phyloP scores from a whole-genome alignment of 2,797 vertebrate genomes.

The Bradypodion pumilum region DNA sequence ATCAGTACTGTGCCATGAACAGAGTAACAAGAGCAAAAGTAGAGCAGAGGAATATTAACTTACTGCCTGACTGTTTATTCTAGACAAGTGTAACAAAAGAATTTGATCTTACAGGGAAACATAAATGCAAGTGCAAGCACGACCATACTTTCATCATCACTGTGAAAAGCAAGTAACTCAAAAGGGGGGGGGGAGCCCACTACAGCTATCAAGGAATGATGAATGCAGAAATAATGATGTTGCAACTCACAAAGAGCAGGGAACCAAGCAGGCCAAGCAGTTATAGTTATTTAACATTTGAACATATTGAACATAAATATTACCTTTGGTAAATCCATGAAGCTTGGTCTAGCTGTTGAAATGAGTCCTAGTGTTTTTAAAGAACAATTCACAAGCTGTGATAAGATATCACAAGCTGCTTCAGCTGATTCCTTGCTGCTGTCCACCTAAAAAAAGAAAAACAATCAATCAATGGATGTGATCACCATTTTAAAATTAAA shows the following conservation, averaged over 20 bases:
- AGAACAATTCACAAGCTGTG: slow-evolving; percentile 97
- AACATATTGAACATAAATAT: neutral
- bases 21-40: neutral
- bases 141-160: too few species aligned
- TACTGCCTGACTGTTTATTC: too few species aligned
- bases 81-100: neutral
- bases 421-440: slow-evolving; percentile 98
- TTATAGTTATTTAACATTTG: neutral
- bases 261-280: neutral
- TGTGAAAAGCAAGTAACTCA: neutral
- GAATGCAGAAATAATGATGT: neutral
- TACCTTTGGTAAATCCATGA: slow-evolving; percentile 99
- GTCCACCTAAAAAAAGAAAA: slow-evolving; percentile 86
- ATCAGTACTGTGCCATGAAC: neutral
- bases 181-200: neutral
- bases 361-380: slow-evolving; percentile 97
- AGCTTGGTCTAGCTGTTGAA: slow-evolving; percentile 96
- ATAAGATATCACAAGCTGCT: slow-evolving; percentile 96
- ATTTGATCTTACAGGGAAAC: neutral
- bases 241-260: neutral
- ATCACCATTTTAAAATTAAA: neutral
- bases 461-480: slow-evolving; percentile 21
- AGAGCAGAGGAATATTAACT: neutral
- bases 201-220: neutral
- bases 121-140: neutral